A percentile compares a stretch with the other conserved stretches of the same genome.
Conservation (phyloP, 2,888 invertebrate species). For the Tenodera sinensis region DNA sequence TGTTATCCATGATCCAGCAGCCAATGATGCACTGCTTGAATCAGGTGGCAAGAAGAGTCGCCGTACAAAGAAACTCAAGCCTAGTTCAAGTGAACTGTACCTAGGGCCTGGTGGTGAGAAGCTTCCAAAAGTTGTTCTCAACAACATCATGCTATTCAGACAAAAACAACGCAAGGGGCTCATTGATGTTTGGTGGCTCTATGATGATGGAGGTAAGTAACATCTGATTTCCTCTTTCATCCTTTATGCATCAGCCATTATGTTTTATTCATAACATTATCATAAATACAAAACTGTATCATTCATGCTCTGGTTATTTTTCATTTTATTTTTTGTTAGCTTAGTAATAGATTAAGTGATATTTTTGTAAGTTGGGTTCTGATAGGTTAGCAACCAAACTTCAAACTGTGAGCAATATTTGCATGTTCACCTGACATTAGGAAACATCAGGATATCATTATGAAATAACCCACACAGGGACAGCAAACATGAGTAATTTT, state of each 20-base stretch:
- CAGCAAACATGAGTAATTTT: too few species aligned
- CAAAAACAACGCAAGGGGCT: slow-evolving; percentile 45
- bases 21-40: not conserved
- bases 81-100: slow-evolving; percentile 1
- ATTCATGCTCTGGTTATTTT: too few species aligned
- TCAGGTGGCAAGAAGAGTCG: not conserved
- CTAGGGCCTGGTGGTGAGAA: slow-evolving; percentile 36
- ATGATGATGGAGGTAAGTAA: slow-evolving; percentile 54
- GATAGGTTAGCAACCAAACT: too few species aligned
- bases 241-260: not conserved
- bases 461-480: too few species aligned
- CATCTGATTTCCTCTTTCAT: not conserved
- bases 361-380: too few species aligned
- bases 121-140: slow-evolving; percentile 36
- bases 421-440: too few species aligned
- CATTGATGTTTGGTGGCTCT: slow-evolving; percentile 61
- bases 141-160: slow-evolving; percentile 36
- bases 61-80: not conserved
- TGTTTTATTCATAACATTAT: too few species aligned
- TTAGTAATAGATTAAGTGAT: too few species aligned
- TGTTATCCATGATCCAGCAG: slow-evolving; percentile 16
- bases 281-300: too few species aligned
- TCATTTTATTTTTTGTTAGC: too few species aligned
- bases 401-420: too few species aligned
- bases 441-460: too few species aligned